Percentiles rank a stretch among this genome's conserved stretches.
These are phyloP conservation scores for Cydia splendana DNA, from an alignment of 1,140 invertebrate species.

Conservation along the genomic window DNA sequence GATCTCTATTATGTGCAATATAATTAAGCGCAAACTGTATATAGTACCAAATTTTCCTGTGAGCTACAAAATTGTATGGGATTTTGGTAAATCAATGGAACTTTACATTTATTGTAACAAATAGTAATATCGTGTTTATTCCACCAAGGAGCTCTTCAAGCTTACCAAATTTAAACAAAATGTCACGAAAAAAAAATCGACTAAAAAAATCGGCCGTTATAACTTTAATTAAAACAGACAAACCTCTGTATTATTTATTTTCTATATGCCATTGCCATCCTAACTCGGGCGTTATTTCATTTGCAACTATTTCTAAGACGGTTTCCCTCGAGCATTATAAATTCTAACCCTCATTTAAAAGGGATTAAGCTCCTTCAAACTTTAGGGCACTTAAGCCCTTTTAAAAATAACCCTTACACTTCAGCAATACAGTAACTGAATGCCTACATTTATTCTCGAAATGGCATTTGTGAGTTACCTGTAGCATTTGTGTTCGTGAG, in stretches of 20 bases:
- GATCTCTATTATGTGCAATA: too few species aligned
- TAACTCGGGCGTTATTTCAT: background rate
- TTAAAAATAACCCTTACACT: background rate
- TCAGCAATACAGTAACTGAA: background rate
- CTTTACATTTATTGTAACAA: too few species aligned
- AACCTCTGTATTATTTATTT: background rate
- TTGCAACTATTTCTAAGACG: conserved; percentile 8
- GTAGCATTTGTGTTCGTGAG: background rate
- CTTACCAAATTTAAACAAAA: too few species aligned
- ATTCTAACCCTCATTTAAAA: background rate
- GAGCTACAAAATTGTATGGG: too few species aligned
- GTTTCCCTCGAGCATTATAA: background rate
- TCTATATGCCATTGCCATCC: background rate
- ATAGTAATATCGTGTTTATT: too few species aligned
- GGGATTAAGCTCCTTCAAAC: background rate
- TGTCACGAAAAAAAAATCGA: too few species aligned
- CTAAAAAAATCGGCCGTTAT: background rate
- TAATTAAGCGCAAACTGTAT: too few species aligned
- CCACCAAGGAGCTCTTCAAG: too few species aligned
- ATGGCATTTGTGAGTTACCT: background rate
- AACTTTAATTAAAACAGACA: background rate
- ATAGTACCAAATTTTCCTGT: too few species aligned
- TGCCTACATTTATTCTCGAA: background rate
- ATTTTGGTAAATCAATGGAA: too few species aligned
- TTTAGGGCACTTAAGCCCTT: background rate